Evolutionary conservation across 37 sponge, comb jelly and placozoan genomes (phyloP).

Genomic region (Beroe forskalii): DNA sequence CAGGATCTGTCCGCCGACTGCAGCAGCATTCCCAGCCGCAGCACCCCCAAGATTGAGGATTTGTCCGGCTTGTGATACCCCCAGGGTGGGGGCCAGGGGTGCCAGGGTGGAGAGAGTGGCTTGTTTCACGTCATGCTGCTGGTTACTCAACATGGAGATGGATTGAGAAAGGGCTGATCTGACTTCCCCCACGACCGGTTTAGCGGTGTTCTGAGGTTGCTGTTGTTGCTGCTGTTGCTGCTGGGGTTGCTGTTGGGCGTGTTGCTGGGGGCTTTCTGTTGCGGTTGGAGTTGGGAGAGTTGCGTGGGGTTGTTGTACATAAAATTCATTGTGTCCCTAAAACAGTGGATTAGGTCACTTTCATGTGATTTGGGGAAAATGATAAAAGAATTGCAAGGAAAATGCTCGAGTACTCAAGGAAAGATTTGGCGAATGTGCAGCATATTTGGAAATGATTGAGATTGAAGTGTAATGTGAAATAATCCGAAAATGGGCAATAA

Average conservation of each 20-base stretch:
- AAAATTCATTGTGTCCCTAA: too few species aligned
- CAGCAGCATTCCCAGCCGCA: neutral
- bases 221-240: slow-evolving; percentile 35
- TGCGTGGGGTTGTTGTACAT: slow-evolving; percentile 54
- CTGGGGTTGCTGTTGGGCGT: too few species aligned
- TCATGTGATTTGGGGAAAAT: too few species aligned
- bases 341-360: too few species aligned
- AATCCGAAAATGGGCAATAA: too few species aligned
- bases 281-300: slow-evolving; percentile 35
- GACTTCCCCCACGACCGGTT: neutral
- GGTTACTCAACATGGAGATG: neutral
- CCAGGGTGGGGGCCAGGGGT: neutral
- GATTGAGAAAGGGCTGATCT: slow-evolving; percentile 3
- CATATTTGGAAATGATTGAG: too few species aligned
- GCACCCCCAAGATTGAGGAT: slow-evolving; percentile 39
- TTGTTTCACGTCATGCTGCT: neutral
- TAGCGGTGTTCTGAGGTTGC: slow-evolving; percentile 14
- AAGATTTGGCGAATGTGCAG: neutral
- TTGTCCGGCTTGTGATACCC: slow-evolving; percentile 26
- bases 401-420: neutral
- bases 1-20: slow-evolving; percentile 17
- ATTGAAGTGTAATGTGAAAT: too few species aligned
- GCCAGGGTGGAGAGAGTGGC: neutral
- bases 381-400: too few species aligned
- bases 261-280: too few species aligned